A percentile compares a stretch with the other conserved stretches of the same genome.
Evolutionary conservation across 2,888 invertebrate genomes (phyloP).

Genomic region (Noctua janthina): DNA sequence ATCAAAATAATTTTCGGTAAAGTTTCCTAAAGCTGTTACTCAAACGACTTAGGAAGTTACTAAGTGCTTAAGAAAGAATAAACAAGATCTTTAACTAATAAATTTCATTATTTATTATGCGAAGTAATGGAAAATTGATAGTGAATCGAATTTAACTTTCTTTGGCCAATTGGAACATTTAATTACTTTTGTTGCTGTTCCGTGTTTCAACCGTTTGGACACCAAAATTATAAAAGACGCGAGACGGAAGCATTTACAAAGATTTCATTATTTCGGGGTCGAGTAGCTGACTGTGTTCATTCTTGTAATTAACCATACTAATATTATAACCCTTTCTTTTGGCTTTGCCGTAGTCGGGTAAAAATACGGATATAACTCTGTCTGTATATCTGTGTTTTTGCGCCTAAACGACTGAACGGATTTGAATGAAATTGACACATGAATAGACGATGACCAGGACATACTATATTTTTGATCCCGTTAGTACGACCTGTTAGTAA

Average conservation of each 20-base stretch:
- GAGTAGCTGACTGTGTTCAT: background rate
- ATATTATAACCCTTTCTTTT: too few relatives aligned
- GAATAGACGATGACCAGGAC: background rate
- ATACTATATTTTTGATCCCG: background rate
- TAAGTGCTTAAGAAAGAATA: conserved; percentile 57
- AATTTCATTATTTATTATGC: conserved; percentile 52
- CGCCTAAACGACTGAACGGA: background rate
- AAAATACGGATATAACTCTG: background rate
- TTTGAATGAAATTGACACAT: background rate
- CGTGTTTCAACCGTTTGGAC: conserved; percentile 9
- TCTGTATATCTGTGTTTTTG: too few relatives aligned
- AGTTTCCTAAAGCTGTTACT: conserved; percentile 55
- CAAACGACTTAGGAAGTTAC: conserved; percentile 50
- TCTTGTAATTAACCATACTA: background rate
- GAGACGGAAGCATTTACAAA: background rate
- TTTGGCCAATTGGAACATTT: conserved; percentile 32
- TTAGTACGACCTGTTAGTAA: too few relatives aligned
- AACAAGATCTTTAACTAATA: conserved; percentile 56
- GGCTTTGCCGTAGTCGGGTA: background rate
- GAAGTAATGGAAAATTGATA: conserved; percentile 49
- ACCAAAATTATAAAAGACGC: background rate
- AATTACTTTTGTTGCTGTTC: conserved; percentile 47
- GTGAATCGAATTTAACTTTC: conserved; percentile 54
- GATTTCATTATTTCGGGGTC: background rate
- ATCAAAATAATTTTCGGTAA: conserved; percentile 49